These are phyloP conservation scores for Halictus ligatus DNA, from an alignment of 2,888 invertebrate species.

Conservation along the genomic window DNA sequence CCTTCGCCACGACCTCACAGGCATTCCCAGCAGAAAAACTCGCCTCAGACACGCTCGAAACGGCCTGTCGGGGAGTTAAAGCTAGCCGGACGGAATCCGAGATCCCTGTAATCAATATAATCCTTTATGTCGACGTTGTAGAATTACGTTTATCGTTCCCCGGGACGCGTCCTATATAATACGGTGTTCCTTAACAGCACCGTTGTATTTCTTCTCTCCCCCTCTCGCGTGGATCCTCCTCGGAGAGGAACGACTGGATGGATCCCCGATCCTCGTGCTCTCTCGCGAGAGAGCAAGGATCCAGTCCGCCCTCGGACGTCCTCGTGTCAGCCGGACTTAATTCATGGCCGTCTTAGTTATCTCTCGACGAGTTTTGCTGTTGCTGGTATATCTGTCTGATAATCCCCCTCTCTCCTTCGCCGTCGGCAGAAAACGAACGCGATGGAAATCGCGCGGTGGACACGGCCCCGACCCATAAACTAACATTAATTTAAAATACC, in stretches of 20 bases:
- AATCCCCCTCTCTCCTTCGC: neutral
- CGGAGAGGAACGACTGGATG: conserved; percentile 2
- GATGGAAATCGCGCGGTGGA: conserved; percentile 42
- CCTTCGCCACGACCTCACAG: neutral
- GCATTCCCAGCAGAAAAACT: neutral
- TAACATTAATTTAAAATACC: conserved; percentile 70
- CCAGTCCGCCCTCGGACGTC: conserved; percentile 63
- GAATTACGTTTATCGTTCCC: conserved; percentile 55
- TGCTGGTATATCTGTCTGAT: conserved; percentile 50
- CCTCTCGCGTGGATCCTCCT: conserved; percentile 16
- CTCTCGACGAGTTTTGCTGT: conserved; percentile 47
- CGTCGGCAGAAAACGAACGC: conserved; percentile 43
- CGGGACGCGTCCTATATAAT: conserved; percentile 24
- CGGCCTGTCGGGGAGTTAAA: neutral
- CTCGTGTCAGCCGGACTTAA: conserved; percentile 64
- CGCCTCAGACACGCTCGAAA: neutral
- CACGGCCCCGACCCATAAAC: conserved; percentile 60
- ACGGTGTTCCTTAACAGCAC: conserved; percentile 42
- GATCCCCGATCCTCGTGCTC: conserved; percentile 43
- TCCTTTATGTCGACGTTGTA: conserved; percentile 42
- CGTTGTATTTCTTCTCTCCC: conserved; percentile 61
- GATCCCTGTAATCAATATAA: conserved; percentile 43
- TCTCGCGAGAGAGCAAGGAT: conserved; percentile 37
- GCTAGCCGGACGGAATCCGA: conserved; percentile 15
- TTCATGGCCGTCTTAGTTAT: conserved; percentile 71